phyloP scores from a whole-genome alignment of 1,140 invertebrate species.

The Periplaneta americana region DNA sequence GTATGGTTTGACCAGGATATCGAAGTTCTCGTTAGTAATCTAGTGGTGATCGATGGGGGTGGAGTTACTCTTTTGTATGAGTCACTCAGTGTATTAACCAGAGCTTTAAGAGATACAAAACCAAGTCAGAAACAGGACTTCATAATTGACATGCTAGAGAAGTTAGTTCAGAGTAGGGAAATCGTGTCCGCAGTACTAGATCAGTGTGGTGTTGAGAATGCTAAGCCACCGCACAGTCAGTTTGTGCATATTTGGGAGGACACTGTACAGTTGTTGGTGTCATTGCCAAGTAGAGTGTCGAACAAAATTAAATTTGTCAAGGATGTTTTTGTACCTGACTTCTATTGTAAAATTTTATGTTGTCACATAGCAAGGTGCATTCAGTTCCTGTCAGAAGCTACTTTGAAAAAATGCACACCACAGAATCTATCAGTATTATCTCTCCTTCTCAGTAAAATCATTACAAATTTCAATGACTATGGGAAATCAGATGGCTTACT shows the following conservation, averaged over 20 bases:
- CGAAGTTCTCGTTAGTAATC: constrained; percentile 25
- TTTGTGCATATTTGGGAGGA: constrained; percentile 40
- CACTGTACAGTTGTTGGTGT: constrained; percentile 53
- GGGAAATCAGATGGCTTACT: constrained; percentile 36
- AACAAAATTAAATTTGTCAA: constrained; percentile 53
- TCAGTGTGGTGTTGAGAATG: neutral
- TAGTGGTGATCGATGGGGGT: constrained; percentile 48
- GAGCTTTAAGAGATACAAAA: constrained; percentile 37
- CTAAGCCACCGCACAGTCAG: constrained; percentile 14
- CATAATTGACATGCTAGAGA: constrained; percentile 39
- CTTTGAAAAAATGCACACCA: constrained; percentile 27
- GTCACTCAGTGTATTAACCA: constrained; percentile 39
- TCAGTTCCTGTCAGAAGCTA: constrained; percentile 46
- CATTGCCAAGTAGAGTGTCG: constrained; percentile 58
- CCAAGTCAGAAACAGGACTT: constrained; percentile 26
- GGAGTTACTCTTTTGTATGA: constrained; percentile 43
- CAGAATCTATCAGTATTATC: constrained; percentile 44
- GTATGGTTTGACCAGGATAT: neutral
- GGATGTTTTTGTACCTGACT: constrained; percentile 48
- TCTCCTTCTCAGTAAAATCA: constrained; percentile 52
- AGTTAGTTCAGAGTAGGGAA: constrained; percentile 48
- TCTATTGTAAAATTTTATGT: constrained; percentile 50
- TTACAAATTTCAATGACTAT: constrained; percentile 45
- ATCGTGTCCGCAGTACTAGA: constrained; percentile 44
- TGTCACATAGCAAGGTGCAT: constrained; percentile 52